A percentile compares a stretch with the other conserved stretches of the same genome.
phyloP scores from a whole-genome alignment of 2,113 vertebrate genomes.

The Myocastor coypus region DNA sequence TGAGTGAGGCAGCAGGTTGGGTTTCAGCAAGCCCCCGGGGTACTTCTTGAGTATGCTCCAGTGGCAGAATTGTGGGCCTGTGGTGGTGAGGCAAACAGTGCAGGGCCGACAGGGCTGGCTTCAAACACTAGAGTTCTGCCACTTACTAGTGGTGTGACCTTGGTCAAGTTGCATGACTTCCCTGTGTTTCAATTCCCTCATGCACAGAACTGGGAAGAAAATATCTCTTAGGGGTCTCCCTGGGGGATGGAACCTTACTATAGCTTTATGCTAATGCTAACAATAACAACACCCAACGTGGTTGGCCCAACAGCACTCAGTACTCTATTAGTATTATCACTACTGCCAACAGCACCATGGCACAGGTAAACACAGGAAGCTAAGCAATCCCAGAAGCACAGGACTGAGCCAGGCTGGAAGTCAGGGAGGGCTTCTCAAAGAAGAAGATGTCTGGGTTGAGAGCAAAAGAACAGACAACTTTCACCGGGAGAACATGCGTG shows the following conservation, averaged over 20 bases:
- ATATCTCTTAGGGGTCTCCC: background rate
- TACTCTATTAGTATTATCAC: background rate
- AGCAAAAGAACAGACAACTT: background rate
- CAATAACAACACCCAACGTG: background rate
- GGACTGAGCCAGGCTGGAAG: background rate
- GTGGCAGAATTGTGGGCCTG: background rate
- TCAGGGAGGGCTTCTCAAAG: background rate
- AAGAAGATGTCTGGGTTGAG: background rate
- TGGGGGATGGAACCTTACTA: background rate
- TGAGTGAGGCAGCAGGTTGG: background rate
- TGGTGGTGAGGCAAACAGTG: background rate
- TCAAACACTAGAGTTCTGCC: background rate
- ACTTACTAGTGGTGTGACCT: background rate
- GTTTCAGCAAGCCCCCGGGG: background rate
- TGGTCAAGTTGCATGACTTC: slow-evolving; percentile 13
- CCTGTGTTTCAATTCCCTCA: background rate
- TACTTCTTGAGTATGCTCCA: background rate
- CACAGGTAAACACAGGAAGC: background rate
- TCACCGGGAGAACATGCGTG: background rate
- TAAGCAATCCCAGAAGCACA: background rate
- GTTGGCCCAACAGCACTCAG: background rate
- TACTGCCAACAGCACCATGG: background rate
- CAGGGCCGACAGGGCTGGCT: background rate
- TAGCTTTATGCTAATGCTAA: background rate
- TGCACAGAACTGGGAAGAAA: background rate